Evolutionary conservation across 2,888 invertebrate species (phyloP).

Genomic region (Eupithecia pulchellata): DNA sequence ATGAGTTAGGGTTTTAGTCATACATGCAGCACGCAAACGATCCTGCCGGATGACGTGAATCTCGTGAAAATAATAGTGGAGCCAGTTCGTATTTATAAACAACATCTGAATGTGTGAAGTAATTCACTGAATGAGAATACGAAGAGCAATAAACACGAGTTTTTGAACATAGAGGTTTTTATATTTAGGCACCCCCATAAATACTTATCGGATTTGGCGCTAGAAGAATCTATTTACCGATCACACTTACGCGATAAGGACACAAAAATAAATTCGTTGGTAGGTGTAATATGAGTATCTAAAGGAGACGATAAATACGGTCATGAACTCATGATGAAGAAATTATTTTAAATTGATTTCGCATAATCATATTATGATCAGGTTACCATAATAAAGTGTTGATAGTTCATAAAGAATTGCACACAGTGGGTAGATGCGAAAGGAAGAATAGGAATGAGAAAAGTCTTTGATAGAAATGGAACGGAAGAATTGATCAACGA

Average conservation of each 20-base stretch:
- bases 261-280: not conserved
- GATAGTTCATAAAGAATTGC: too few relatives aligned
- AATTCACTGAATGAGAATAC: slow-evolving; percentile 54
- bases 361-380: not conserved
- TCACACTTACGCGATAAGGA: not conserved
- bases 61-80: slow-evolving; percentile 71
- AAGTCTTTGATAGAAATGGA: too few relatives aligned
- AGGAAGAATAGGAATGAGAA: too few relatives aligned
- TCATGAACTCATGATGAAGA: not conserved
- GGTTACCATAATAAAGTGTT: too few relatives aligned
- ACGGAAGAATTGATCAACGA: not conserved
- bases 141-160: slow-evolving; percentile 44
- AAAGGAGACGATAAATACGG: not conserved
- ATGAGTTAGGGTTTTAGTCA: slow-evolving; percentile 73
- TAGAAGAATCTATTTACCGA: not conserved
- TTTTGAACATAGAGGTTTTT: slow-evolving; percentile 45
- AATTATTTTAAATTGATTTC: not conserved
- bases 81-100: slow-evolving; percentile 70
- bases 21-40: slow-evolving; percentile 72
- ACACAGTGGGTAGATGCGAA: too few relatives aligned
- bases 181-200: not conserved
- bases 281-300: not conserved
- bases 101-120: slow-evolving; percentile 61
- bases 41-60: slow-evolving; percentile 74
- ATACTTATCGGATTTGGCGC: not conserved